These are phyloP conservation scores for Chitala chitala DNA, from an alignment of 2,113 vertebrate genomes.

Conservation along the genomic window DNA sequence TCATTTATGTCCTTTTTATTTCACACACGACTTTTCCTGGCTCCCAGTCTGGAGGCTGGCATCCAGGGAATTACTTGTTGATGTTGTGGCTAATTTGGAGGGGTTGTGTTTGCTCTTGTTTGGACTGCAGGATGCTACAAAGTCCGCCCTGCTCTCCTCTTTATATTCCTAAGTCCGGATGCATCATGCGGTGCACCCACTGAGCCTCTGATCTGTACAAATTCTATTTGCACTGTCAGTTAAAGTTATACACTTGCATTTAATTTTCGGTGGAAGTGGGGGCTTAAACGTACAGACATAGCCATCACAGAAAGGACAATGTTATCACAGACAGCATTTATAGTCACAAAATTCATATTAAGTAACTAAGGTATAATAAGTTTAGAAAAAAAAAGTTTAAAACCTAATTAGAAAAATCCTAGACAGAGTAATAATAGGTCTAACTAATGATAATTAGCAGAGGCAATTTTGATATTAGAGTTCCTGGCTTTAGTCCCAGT, in stretches of 20 bases:
- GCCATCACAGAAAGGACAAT: too few species aligned
- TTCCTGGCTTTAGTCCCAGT: too few species aligned
- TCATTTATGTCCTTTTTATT: constrained; percentile 66
- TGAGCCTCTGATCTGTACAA: background rate
- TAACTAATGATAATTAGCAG: too few species aligned
- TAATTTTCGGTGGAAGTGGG: background rate
- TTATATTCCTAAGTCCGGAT: constrained; percentile 12
- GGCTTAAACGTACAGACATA: too few species aligned
- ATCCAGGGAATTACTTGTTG: constrained; percentile 57
- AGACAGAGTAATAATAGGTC: too few species aligned
- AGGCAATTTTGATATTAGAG: too few species aligned
- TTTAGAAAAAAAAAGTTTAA: too few species aligned
- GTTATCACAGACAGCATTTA: too few species aligned
- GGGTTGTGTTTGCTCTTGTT: constrained; percentile 59
- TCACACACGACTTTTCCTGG: constrained; percentile 42
- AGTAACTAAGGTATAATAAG: too few species aligned
- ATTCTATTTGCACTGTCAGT: background rate
- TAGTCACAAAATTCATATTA: too few species aligned
- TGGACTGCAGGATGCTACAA: constrained; percentile 45
- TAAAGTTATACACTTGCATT: background rate
- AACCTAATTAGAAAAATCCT: too few species aligned
- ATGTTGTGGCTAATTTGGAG: constrained; percentile 66
- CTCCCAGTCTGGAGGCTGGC: constrained; percentile 38
- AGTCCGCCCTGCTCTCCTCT: constrained; percentile 10
- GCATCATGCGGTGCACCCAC: constrained; percentile 7